Evolutionary conservation across 2,113 vertebrate species (phyloP).

Genomic region (Phaetusa simplex): DNA sequence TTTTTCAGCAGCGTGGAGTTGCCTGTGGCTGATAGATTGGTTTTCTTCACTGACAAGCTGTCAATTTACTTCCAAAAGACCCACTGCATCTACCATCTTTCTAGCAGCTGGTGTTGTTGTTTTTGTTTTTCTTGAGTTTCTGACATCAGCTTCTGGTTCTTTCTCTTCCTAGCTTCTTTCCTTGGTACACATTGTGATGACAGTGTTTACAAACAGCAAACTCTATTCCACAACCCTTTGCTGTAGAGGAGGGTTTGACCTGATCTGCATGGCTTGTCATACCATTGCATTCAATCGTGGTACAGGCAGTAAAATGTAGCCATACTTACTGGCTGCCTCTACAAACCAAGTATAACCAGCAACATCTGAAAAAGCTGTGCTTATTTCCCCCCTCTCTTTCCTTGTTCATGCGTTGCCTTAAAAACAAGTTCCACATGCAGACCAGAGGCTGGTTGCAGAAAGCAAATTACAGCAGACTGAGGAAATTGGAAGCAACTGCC

Average conservation of each 20-base stretch:
- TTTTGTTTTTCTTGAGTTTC: not conserved
- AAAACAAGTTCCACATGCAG: not conserved
- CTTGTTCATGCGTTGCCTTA: not conserved
- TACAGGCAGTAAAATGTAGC: not conserved
- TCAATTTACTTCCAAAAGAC: not conserved
- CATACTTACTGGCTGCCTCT: not conserved
- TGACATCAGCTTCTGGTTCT: not conserved
- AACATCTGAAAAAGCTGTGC: not conserved
- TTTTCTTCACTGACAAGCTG: not conserved
- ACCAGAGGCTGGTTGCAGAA: not conserved
- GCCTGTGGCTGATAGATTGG: not conserved
- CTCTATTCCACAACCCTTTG: not conserved
- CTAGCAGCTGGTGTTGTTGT: not conserved
- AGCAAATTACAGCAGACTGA: not conserved
- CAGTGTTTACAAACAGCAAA: not conserved
- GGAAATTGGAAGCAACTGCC: conserved; percentile 24
- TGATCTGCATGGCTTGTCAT: not conserved
- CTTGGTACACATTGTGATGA: not conserved
- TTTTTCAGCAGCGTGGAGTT: not conserved
- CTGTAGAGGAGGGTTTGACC: not conserved
- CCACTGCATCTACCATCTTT: not conserved
- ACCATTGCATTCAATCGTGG: not conserved
- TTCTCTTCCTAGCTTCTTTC: not conserved
- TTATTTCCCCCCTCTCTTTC: not conserved
- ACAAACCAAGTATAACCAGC: not conserved